Base-by-base conservation (phyloP, 2,797 vertebrate genomes). In the Eospalax fontanierii region DNA sequence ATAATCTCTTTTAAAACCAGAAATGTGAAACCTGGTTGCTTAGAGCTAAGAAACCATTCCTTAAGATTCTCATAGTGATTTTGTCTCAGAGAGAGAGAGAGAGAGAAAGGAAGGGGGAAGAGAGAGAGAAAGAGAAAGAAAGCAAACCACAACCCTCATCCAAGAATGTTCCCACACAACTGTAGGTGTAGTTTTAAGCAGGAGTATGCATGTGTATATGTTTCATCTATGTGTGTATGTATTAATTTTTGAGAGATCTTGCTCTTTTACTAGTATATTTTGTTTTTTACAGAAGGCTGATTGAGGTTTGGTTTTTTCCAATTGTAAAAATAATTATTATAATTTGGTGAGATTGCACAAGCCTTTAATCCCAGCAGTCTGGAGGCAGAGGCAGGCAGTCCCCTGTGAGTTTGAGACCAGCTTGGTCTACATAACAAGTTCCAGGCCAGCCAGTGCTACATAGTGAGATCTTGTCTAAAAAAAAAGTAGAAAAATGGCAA, bases 1-100 rank as follows among this genome's bases (percentile, higher is more conserved):
- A 90, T 91, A 92, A 92, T 87, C 95, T 90, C 87, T 86, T 92
- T 89, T 94, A 93, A 93, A 94, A 88, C 70, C 81, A 87, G 96
- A 95, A 96, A 85, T 83, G 84, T 91, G 87, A 96, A 78, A 93
- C 95, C 59, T 6, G 18, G 59, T 85, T 85, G 68, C 95, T 94
- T 76, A 74, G 86, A 82, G 89, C 91, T 78, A 33, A 71, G 86
- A 90, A 66, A 95, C 61, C 71, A 33, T 90, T 87, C 50, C 68
- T 88, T 66, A 6, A 74, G 68, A 86, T n/a, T 79, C 38, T 46
- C 33, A n/a, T 4, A 65, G 74, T 82, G 74, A 35, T 50, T 63
- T 87, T 87, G 21, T 92, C 59, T 95, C 80, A 95, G 68, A 54
- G 70, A 54, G 12, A 12, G 14, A 14, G 50, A 12, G 14, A 12